phyloP scores from a whole-genome alignment of 2,797 vertebrate genomes.

The Danio albolineatus region DNA sequence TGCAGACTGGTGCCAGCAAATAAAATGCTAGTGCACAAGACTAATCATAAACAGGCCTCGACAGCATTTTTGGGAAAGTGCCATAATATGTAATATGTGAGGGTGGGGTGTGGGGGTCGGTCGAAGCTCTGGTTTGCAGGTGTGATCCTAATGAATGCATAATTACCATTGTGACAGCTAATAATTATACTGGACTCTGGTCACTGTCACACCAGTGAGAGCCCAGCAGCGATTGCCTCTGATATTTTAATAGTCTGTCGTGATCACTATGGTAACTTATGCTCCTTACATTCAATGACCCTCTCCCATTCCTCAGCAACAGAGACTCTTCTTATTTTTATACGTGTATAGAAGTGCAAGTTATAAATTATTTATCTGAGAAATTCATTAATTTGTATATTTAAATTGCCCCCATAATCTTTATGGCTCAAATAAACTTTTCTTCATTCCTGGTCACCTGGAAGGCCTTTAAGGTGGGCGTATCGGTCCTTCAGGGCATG shows the following conservation, averaged over 20 bases:
- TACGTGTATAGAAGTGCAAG: too few relatives aligned
- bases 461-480: too few relatives aligned
- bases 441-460: too few relatives aligned
- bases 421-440: too few relatives aligned
- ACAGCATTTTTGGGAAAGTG: background rate
- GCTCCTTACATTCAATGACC: background rate
- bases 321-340: background rate
- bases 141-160: background rate
- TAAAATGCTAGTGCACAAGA: background rate
- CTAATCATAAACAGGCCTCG: background rate
- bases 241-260: slow-evolving; percentile 1
- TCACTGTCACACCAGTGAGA: background rate
- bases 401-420: too few relatives aligned
- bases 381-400: too few relatives aligned
- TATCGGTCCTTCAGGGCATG: too few relatives aligned
- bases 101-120: background rate
- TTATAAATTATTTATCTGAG: too few relatives aligned
- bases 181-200: background rate
- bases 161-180: background rate
- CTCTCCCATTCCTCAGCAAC: background rate
- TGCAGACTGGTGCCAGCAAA: background rate
- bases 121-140: background rate
- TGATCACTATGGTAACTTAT: background rate
- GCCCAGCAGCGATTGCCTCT: background rate
- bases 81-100: background rate